Percentiles rank a stretch among this genome's conserved stretches.
Evolutionary conservation across 1,140 invertebrate species (phyloP).

Genomic region (Scaptodrosophila lebanonensis): DNA sequence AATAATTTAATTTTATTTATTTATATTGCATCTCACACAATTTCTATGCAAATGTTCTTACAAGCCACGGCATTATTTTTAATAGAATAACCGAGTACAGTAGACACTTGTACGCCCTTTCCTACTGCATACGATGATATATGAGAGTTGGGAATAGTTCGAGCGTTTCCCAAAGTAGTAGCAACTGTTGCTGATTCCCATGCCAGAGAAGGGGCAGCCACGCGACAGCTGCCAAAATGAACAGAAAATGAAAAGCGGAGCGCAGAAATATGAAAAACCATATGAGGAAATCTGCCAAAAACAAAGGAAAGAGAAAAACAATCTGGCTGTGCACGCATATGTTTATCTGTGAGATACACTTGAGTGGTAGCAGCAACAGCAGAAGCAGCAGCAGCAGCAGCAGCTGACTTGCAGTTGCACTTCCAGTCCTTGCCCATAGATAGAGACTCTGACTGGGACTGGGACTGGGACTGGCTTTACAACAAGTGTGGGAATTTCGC

Average conservation of each 20-base stretch:
- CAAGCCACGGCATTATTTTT: too few relatives aligned
- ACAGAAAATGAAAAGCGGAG: constrained; percentile 18
- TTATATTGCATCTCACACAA: too few relatives aligned
- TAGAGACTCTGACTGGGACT: too few relatives aligned
- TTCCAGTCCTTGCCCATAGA: constrained; percentile 27
- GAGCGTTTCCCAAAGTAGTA: constrained; percentile 30
- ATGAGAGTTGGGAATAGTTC: too few relatives aligned
- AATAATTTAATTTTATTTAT: too few relatives aligned
- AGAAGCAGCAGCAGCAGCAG: constrained; percentile 35
- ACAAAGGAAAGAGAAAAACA: constrained; percentile 40
- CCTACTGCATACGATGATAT: too few relatives aligned
- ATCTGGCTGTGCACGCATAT: constrained; percentile 54
- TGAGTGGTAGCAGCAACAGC: constrained; percentile 44
- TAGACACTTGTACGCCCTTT: too few relatives aligned
- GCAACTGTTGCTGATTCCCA: constrained; percentile 55
- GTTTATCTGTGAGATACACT: constrained; percentile 50
- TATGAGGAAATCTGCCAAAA: constrained; percentile 64
- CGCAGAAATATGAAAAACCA: constrained; percentile 41
- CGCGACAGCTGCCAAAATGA: constrained; percentile 60
- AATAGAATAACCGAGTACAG: too few relatives aligned
- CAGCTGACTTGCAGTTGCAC: constrained; percentile 63
- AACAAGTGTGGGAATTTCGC: constrained; percentile 64
- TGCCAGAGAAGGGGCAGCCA: constrained; percentile 28
- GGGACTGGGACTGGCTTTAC: too few relatives aligned
- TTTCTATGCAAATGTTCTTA: too few relatives aligned